Evolutionary conservation across 2,113 vertebrate species (phyloP).

Genomic region (Cheilinus undulatus): DNA sequence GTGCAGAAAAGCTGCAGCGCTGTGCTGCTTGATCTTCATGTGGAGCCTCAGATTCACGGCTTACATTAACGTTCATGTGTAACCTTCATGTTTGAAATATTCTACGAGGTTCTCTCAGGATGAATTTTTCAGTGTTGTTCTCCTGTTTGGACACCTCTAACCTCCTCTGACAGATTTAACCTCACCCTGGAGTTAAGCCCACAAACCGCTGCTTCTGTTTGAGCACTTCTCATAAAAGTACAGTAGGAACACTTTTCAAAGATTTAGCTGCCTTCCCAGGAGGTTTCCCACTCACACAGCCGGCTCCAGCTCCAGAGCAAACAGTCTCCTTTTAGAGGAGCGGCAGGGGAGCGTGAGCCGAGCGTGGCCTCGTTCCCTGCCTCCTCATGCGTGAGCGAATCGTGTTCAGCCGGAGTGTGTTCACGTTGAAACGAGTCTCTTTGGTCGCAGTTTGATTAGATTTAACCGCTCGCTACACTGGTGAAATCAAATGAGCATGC

Average conservation of each 20-base stretch:
- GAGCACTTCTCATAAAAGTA: background rate
- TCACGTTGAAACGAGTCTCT: slow-evolving; percentile 7
- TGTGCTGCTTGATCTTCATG: background rate
- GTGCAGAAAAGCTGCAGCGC: background rate
- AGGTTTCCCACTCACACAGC: background rate
- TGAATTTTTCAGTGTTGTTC: background rate
- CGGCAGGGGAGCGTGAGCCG: slow-evolving; percentile 14
- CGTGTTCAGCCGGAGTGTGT: slow-evolving; percentile 12
- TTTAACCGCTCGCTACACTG: background rate
- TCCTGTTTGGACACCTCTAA: background rate
- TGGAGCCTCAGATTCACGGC: background rate
- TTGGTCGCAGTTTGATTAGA: slow-evolving; percentile 9
- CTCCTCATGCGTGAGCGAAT: slow-evolving; percentile 3
- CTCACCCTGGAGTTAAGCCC: background rate
- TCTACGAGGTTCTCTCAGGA: background rate
- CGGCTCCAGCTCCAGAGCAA: slow-evolving; percentile 5
- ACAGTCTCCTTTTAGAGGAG: slow-evolving; percentile 12
- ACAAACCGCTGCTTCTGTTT: background rate
- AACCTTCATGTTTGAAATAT: background rate
- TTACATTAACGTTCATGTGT: background rate
- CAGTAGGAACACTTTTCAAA: slow-evolving; percentile 19
- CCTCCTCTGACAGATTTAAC: background rate
- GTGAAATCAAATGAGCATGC: slow-evolving; percentile 13
- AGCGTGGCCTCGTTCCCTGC: slow-evolving; percentile 6
- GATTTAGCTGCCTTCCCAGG: slow-evolving; percentile 12